These are phyloP conservation scores for Lanistes nyassanus DNA, from an alignment of 1,140 invertebrate genomes.

Conservation along the genomic window DNA sequence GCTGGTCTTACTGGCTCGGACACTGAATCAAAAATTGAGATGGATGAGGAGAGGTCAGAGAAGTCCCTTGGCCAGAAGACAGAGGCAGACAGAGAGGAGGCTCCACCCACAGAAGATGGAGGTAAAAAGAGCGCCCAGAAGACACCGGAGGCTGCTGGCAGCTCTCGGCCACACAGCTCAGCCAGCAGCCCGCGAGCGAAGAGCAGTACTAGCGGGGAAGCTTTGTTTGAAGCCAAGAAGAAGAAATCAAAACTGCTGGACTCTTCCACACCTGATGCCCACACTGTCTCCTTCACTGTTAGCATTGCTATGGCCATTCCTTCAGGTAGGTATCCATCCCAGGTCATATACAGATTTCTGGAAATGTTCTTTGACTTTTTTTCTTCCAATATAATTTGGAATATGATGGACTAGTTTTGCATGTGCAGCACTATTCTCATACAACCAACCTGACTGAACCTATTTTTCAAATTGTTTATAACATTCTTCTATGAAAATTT, in stretches of 20 bases:
- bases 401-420: too few species aligned
- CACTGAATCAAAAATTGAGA: conserved; percentile 37
- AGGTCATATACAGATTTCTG: too few species aligned
- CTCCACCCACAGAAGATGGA: background rate
- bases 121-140: conserved; percentile 11
- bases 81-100: conserved; percentile 5
- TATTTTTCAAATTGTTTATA: too few species aligned
- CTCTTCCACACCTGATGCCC: conserved; percentile 28
- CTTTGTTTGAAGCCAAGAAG: conserved; percentile 42
- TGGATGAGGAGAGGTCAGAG: conserved; percentile 32
- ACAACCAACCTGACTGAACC: too few species aligned
- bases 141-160: background rate
- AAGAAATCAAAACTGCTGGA: conserved; percentile 33
- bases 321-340: conserved; percentile 38
- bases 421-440: too few species aligned
- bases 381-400: too few species aligned
- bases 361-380: too few species aligned
- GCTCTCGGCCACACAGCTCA: conserved; percentile 20
- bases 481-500: too few species aligned
- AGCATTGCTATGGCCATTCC: conserved; percentile 52
- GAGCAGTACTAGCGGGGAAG: conserved; percentile 39
- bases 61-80: conserved; percentile 15
- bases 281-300: conserved; percentile 54
- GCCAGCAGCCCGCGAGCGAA: conserved; percentile 30
- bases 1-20: conserved; percentile 11